Evolutionary conservation across 2,113 vertebrate genomes (phyloP), one percentile per base, ranked within the genome.

Genomic region (Talpa occidentalis): DNA sequence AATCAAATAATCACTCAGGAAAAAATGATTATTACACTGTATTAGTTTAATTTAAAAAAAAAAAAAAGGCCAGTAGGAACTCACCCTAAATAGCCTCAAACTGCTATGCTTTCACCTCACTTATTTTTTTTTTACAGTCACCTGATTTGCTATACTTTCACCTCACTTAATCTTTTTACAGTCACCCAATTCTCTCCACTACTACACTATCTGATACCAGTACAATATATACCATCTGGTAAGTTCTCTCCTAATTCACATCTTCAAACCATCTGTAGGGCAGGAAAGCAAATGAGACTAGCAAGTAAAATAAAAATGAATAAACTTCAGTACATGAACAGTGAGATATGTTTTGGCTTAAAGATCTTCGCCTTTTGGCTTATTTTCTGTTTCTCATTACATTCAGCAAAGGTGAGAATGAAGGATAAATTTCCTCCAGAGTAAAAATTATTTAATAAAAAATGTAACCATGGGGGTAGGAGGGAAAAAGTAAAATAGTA

Each of bases 21-120:
- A 5, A 12, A 82, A 52, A 79, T 28, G 37, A 37, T 84, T 56
- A 79, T 72, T 73, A 67, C 16, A 42, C 64, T 88, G 40, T 73
- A 37, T 26, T 81, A 92, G 54, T 92, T 81, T 76, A 93, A 92
- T 96, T n/a, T n/a, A n/a, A n/a, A n/a, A n/a, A n/a, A n/a, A n/a
- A 77, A 86, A 94, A 85, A 42, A 90, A 94, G 35, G 47, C 56
- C 44, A 81, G 74, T 42, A 70, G 32, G 69, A 91, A 82, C 37
- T 87, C 22, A 90, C 19, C 42, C 30, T 77, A 70, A 89, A 85
- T 9, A 81, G 67, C 22, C 67, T 59, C 60, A 80, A 93, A 73
- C 6, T 85, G 66, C 11, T 86, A 67, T 60, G 26, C 49, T 93
- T 93, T 60, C 80, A 32, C 83, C 62, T 70, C 28, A 66, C 16